Evolutionary conservation across 2,888 invertebrate genomes (phyloP).

Genomic region (Erebia epiphron): DNA sequence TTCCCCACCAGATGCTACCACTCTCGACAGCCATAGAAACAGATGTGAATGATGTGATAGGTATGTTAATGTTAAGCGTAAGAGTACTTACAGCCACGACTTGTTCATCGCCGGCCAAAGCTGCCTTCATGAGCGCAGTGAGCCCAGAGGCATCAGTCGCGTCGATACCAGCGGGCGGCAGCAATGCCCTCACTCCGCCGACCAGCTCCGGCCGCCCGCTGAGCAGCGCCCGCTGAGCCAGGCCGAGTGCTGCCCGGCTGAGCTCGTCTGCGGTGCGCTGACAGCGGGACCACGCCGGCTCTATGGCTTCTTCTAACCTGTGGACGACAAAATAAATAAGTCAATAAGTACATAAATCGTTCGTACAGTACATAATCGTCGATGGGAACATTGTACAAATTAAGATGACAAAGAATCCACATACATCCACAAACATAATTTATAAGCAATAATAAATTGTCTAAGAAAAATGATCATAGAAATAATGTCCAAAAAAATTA

Average conservation of each 20-base stretch:
- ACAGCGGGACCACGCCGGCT: constrained; percentile 72
- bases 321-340: not conserved
- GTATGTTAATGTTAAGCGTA: no score
- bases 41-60: no score
- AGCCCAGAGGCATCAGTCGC: constrained; percentile 91
- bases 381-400: no score
- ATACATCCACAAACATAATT: no score
- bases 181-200: constrained; percentile 88
- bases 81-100: constrained; percentile 85
- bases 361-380: no score
- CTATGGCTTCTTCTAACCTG: constrained; percentile 83
- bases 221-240: constrained; percentile 91
- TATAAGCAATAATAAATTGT: no score
- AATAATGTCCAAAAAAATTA: no score
- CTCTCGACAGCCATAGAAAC: no score
- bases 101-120: constrained; percentile 90
- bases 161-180: constrained; percentile 87
- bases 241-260: constrained; percentile 85
- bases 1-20: no score
- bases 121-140: constrained; percentile 92
- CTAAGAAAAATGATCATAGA: no score
- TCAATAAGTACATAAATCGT: no score
- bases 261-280: constrained; percentile 79
- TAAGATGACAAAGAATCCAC: no score
- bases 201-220: constrained; percentile 91